Evolutionary conservation across 2,888 invertebrate genomes (phyloP), one percentile per base, ranked within the genome.

Genomic region (Cantharis rustica): DNA sequence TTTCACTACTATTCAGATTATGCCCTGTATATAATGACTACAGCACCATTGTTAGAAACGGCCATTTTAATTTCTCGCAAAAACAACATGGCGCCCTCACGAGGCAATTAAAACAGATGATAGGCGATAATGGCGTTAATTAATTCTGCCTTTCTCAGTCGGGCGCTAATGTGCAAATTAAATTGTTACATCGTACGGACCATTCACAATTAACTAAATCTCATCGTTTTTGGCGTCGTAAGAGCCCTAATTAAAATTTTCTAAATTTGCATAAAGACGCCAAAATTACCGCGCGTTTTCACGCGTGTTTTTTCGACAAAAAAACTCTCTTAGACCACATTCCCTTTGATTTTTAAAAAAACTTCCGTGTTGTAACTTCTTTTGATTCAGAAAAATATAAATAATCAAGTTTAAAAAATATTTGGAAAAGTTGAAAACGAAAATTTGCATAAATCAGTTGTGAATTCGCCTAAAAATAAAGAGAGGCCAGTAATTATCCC

Each of bases 31-130:
- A 87, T 88, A 88, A 87, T 86, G 87, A 87, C 86, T 86, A 86
- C 86, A 75, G 75, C 79, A 85, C 87, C 88, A 87, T 88, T 88
- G 88, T 88, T 85, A 84, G 81, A 84, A 85, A 87, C 88, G 87
- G 88, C 88, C 88, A 88, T 88, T 88, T 88, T 88, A 88, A 88
- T 88, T 88, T 87, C 88, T 85, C 86, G 87, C 87, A 88, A 88
- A 88, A 88, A 88, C 88, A 88, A 88, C 88, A 88, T 88, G 88
- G 88, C 88, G 87, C 86, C 84, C 87, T 85, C 84, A 84, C 79
- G 82, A 87, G 87, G 89, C 89, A 89, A 89, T 89, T 89, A 88
- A 89, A 89, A 87, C 89, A 88, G 89, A 88, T 89, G 89, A 89
- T 88, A 88, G 88, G 88, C 88, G 89, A 89, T 89, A 88, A 89